These are phyloP conservation scores for Elephas maximus DNA, from an alignment of 2,113 vertebrate species.

Conservation along the genomic window DNA sequence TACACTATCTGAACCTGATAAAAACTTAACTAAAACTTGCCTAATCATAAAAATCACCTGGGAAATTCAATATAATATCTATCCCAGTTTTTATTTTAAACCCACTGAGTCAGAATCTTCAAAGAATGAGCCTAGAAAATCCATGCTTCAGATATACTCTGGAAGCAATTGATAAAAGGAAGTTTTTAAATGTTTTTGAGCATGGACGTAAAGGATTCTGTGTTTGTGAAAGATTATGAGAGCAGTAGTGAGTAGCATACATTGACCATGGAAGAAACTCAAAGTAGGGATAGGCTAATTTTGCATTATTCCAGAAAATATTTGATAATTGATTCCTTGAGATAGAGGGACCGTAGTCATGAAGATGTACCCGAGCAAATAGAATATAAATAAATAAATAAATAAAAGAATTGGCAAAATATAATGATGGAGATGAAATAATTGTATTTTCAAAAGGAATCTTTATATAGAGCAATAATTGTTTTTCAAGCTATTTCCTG, in stretches of 20 bases:
- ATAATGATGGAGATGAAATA: background rate
- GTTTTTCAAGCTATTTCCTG: background rate
- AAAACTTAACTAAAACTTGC: background rate
- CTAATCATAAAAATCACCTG: background rate
- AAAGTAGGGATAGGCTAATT: background rate
- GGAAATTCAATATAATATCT: background rate
- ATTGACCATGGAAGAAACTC: background rate
- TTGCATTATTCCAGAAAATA: conserved; percentile 9
- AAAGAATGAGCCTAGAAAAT: background rate
- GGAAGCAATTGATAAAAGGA: background rate
- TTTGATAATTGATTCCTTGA: conserved; percentile 25
- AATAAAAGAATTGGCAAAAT: background rate
- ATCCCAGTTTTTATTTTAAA: background rate
- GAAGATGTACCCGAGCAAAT: background rate
- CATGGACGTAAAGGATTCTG: background rate
- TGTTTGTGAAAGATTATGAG: background rate
- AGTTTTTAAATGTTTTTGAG: background rate
- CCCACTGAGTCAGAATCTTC: background rate
- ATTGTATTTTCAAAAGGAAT: background rate
- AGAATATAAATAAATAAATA: background rate
- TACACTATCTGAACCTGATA: background rate
- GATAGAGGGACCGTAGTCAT: background rate
- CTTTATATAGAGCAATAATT: background rate
- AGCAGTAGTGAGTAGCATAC: background rate
- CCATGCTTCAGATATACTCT: background rate